Base-by-base conservation (phyloP, 2,113 vertebrate species). In the Beaufortia kweichowensis region DNA sequence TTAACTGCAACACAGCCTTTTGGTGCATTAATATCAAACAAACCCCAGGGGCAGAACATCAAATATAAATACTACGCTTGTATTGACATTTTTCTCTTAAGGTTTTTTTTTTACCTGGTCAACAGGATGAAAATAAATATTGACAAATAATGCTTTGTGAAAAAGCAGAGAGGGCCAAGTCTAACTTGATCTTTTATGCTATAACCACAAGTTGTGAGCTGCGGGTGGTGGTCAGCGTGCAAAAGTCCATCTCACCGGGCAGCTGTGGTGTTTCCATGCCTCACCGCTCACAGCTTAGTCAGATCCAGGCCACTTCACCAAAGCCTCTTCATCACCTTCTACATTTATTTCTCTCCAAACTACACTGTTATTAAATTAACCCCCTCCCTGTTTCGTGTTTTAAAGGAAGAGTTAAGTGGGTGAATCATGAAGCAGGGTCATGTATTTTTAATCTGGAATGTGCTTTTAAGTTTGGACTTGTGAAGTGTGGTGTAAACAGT, bases 291-390 rank as follows among this genome's bases (percentile, higher is more conserved):
- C 11, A 75, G 76, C 19, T 53, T 67, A 71, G 71, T 83, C 79
- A 82, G 48, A 87, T 84, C 82, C 84, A 73, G 85, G 82, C 43
- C 81, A 79, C 70, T 76, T 69, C 78, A 79, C 79, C 60, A 7
- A 61, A 76, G 76, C 65, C 50, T 33, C 29, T 41, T 55, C 59
- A 60, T 63, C 79, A 79, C 1, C 33, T 74, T 70, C 68, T n/a
- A 64, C 28, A 79, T 26, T 35, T 50, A 5, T 8, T 11, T 35
- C 7, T 15, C 2, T n/a, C 33, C 55, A 19, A 50, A 31, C 10
- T 53, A 53, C 19, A 53, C 31, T 10, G n/a, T 8, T 60, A 71
- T 7, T 41, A 72, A 12, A 57, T 10, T 17, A 28, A 26, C 1
- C 48, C 6, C 5, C 48, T 15, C 9, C n/a, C 19, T 9, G 9